Percentiles rank a stretch among this genome's conserved stretches.
Evolutionary conservation across 2,888 invertebrate genomes (phyloP).

Genomic region (Parapristionchus giblindavisi): DNA sequence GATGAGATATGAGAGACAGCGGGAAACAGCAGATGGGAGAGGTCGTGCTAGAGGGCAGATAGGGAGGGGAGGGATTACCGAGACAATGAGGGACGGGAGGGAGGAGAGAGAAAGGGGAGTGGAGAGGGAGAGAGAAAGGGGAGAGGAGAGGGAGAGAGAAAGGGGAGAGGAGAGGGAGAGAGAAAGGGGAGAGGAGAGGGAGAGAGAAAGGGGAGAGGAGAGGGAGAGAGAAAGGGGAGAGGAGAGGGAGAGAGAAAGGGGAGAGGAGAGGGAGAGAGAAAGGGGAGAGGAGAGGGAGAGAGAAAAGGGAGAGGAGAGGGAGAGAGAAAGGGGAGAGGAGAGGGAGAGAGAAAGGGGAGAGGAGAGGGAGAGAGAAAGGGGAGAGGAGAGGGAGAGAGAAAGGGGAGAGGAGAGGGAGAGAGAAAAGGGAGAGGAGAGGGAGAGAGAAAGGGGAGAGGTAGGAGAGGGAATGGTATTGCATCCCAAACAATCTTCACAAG

Average conservation of each 20-base stretch:
- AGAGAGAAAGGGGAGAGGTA: not conserved
- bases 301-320: not conserved
- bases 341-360: not conserved
- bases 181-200: not conserved
- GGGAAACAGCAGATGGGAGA: conserved; percentile 7
- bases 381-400: not conserved
- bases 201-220: not conserved
- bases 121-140: not conserved
- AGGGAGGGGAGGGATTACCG: conserved; percentile 11
- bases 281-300: not conserved
- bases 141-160: not conserved
- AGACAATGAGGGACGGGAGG: not conserved
- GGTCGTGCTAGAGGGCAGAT: conserved; percentile 10
- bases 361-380: conserved; percentile 5
- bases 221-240: not conserved
- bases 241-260: not conserved
- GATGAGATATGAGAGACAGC: conserved; percentile 6
- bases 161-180: conserved; percentile 4
- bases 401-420: not conserved
- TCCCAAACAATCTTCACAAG: too few relatives aligned
- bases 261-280: not conserved
- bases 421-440: not conserved
- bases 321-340: conserved; percentile 11
- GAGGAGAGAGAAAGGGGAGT: not conserved
- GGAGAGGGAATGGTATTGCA: conserved; percentile 7